Evolutionary conservation across 2,888 invertebrate species (phyloP), one percentile per base, ranked within the genome.

Genomic region (Watsonalla cultraria): DNA sequence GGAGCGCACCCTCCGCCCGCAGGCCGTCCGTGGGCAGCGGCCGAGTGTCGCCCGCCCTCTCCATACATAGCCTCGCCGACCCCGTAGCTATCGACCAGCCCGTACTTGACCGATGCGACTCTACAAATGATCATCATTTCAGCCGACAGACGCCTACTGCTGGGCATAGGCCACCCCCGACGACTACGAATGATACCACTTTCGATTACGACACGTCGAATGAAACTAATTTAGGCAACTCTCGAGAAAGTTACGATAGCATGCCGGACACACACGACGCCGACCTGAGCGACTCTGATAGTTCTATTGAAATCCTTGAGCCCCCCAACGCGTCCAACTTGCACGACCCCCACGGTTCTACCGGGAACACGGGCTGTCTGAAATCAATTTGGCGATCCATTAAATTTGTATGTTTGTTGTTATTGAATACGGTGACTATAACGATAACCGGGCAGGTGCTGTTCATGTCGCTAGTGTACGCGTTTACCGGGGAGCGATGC

Each of bases 11-110:
- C 48, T 66, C 51, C 66, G 73, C 47, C 68, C 62, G 34, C 59
- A 61, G 35, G 51, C 7, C 47, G 46, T 6, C 46, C 7, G 46
- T 15, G 8, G 5, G 15, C 7, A 24, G n/a, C 5, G 13, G 34
- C 9, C 39, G 37, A 33, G 42, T 72, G 49, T 81, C 83, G 4
- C 63, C 75, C 11, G 67, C 73, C 2, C 68, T 84, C 7, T 87
- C 89, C 13, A 82, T 88, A 48, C 81, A 80, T 53, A 85, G 78
- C 51, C 56, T 84, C 8, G 63, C 70, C 47, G 84, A 82, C n/a
- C 60, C 72, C 2, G 46, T 70, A 8, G 64, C 64, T 35, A 56
- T 70, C 42, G 73, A 72, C 14, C 42, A 42, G 11, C 42, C 11
- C 9, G 42, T 11, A 42, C 2, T 5, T 42, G 35, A 48, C 9